A percentile compares a stretch with the other conserved stretches of the same genome.
These are phyloP conservation scores for Rhaphigaster nebulosa DNA, from an alignment of 2,888 invertebrate genomes.

Conservation along the genomic window DNA sequence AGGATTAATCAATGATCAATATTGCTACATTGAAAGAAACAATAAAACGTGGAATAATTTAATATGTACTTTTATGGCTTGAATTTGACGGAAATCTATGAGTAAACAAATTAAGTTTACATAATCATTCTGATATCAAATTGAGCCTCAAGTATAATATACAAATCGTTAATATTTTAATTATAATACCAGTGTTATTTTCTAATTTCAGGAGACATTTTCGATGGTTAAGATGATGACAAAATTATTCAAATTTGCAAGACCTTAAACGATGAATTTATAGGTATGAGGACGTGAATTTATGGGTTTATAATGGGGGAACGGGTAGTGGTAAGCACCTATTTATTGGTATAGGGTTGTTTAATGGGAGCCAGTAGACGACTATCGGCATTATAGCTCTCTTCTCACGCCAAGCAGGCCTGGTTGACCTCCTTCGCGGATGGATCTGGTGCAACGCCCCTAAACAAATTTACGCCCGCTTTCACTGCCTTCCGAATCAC, in stretches of 20 bases:
- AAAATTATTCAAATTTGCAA: not conserved
- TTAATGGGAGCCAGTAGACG: not conserved
- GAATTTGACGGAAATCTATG: too few relatives aligned
- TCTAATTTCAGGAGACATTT: not conserved
- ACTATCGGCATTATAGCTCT: not conserved
- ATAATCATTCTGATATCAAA: not conserved
- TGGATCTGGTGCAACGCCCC: conserved; percentile 37
- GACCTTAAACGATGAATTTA: not conserved
- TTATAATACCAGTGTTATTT: not conserved
- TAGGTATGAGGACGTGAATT: not conserved
- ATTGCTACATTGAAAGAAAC: not conserved
- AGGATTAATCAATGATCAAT: not conserved
- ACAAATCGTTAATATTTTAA: not conserved
- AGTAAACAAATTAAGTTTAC: too few relatives aligned
- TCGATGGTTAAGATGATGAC: not conserved
- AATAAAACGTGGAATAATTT: not conserved
- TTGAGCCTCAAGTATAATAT: not conserved
- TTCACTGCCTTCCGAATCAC: conserved; percentile 20
- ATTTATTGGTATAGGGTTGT: not conserved
- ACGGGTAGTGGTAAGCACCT: not conserved
- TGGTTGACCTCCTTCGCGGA: conserved; percentile 4
- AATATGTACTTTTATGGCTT: too few relatives aligned
- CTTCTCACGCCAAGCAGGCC: conserved; percentile 19
- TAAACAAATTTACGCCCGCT: conserved; percentile 41
- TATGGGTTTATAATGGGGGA: conserved; percentile 6